Evolutionary conservation across 2,797 vertebrate species (phyloP).

Genomic region (Chiloscyllium punctatum): DNA sequence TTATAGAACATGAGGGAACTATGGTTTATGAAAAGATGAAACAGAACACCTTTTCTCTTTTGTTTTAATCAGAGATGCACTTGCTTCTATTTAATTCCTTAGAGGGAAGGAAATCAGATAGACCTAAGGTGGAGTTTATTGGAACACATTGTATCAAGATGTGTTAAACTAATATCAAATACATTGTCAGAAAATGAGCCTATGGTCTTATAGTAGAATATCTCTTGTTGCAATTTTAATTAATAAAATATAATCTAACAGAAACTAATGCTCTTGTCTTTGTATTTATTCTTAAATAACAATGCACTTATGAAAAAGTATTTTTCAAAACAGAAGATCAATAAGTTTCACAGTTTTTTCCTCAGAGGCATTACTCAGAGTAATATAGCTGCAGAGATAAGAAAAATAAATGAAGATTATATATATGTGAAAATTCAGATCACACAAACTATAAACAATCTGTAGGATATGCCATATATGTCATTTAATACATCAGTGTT

Average conservation of each 20-base stretch:
- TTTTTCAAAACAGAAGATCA: neutral
- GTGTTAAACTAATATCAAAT: neutral
- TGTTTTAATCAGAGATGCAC: neutral
- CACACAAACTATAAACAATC: neutral
- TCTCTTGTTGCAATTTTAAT: neutral
- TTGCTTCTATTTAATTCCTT: neutral
- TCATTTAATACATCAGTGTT: neutral
- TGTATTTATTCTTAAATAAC: neutral
- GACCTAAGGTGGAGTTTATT: too few species aligned
- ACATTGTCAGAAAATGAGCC: neutral
- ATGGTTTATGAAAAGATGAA: neutral
- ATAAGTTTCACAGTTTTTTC: neutral
- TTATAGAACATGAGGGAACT: neutral
- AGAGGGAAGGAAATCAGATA: neutral
- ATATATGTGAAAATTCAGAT: neutral
- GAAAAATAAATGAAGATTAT: neutral
- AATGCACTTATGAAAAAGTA: neutral
- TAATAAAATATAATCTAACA: neutral
- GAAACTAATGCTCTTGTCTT: neutral
- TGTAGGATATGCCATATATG: neutral
- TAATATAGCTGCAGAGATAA: neutral
- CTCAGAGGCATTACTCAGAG: neutral
- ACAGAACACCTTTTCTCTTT: neutral
- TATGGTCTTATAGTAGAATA: neutral
- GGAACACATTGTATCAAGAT: neutral